A percentile compares a stretch with the other conserved stretches of the same genome.
Conservation (phyloP, 2,113 vertebrate genomes). For the Xiphias gladius region DNA sequence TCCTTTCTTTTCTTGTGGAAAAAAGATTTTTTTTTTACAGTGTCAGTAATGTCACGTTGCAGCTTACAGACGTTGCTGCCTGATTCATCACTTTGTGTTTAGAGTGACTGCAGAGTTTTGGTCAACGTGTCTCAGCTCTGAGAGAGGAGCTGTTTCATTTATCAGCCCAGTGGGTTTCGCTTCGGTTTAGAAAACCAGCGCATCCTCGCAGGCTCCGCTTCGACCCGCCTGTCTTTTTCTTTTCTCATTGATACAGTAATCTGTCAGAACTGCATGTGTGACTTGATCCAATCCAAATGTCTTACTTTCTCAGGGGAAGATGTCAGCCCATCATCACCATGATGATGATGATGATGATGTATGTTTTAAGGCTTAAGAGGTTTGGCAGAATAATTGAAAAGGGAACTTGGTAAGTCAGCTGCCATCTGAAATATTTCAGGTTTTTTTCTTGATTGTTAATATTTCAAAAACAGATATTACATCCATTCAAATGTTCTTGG, state of each 20-base stretch:
- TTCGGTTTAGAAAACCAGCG: too few relatives aligned
- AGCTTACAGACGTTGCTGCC: neutral
- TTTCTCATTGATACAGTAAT: too few relatives aligned
- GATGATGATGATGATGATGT: neutral
- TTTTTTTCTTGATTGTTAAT: neutral
- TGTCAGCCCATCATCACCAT: neutral
- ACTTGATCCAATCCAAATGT: constrained; percentile 3
- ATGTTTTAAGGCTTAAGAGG: neutral
- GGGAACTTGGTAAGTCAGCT: neutral
- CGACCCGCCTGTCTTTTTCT: too few relatives aligned
- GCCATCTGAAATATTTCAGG: constrained; percentile 7
- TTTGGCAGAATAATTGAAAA: neutral
- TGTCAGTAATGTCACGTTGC: neutral
- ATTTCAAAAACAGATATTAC: neutral
- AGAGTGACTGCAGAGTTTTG: neutral
- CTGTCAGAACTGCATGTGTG: neutral
- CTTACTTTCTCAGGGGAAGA: neutral
- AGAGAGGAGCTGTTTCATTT: neutral
- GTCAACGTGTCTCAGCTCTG: neutral
- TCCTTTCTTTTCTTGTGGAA: neutral
- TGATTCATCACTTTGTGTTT: neutral
- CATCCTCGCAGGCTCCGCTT: too few relatives aligned
- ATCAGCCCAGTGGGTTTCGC: too few relatives aligned
- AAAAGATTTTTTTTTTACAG: neutral
- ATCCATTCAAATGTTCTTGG: constrained; percentile 6